Evolutionary conservation across 2,797 vertebrate species (phyloP), one percentile per base, ranked within the genome.

Genomic region (Molossus alvarezi): DNA sequence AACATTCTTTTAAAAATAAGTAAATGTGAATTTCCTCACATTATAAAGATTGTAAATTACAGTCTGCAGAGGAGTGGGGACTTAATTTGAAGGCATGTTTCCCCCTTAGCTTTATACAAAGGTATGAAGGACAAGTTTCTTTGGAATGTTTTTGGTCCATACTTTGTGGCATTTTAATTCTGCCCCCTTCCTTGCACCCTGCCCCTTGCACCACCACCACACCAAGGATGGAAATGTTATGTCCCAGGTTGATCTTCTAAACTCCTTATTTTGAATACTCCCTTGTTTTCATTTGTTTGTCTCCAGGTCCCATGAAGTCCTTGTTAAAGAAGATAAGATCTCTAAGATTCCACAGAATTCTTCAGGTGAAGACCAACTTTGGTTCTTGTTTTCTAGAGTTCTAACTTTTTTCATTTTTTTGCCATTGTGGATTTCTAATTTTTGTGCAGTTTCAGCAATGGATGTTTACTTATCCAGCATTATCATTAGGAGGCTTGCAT

Each of bases 1-100:
- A 53, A 53, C 15, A 75, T 3, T 27, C 57, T 75, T 88, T 85
- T 89, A 67, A 94, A 75, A 75, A 33, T 81, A 94, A 94, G 29
- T 48, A 82, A 76, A 90, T 72, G 48, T 41, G 45, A 51, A 23
- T 9, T 80, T 33, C 6, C 81, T 90, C 33, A 25, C 20, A 18
- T 62, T 21, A 69, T 53, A 45, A 69, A 88, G 14, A 86, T 5
- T 62, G 20, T 62, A 29, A 86, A 86, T 45, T 67, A 45, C 0
- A 76, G 21, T 82, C 69, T 82, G 21, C 6, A 15, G 29, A 83
- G 14, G 5, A 82, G 9, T 5, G 6, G 45, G 1, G 7, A 57
- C 37, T 83, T 81, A 81, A 81, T 62, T 45, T 57, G 88, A 37
- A 45, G 77, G 20, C 1, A 48, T 21, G 65, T 76, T 60, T 23